Base-by-base conservation (phyloP, 2,888 invertebrate genomes). In the Cephalotes varians region DNA sequence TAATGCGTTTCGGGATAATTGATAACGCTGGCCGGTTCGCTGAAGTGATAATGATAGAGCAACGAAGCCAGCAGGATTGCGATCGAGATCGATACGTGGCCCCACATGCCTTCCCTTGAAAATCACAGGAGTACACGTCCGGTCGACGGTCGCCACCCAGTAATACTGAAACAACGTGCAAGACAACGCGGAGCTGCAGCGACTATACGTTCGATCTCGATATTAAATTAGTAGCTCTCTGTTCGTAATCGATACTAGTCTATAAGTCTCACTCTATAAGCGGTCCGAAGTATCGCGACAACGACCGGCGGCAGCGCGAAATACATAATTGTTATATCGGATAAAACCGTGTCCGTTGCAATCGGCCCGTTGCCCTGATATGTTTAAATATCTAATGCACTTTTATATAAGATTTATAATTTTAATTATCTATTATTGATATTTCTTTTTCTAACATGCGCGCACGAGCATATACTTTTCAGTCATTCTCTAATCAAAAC, bases 171-270 rank as follows among this genome's bases (percentile, higher is more conserved):
- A 84, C 81, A 77, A 81, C 76, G 28, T 69, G 72, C 81, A 79
- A 76, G 76, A 65, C 80, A 76, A 64, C 34, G 56, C 47, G 86
- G 77, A 77, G 82, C 83, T 86, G 83, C 74, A 62, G 51, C 64
- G 49, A 72, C 81, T 72, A 60, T 80, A 74, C 81, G 65, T 86
- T 90, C 90, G 90, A 91, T 92, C 91, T 88, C 90, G 91, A 93
- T 93, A 94, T 93, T 93, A 90, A 92, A 94, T 94, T 94, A 94
- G 92, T 65, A 83, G 84, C 56, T 71, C 54, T 67, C 65, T 54
- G 47, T 77, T 69, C n/a, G 72, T 56, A 82, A 89, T 89, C 89
- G 77, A 89, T 90, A 88, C 51, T 37, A 44, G 73, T 81, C 84
- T 80, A 58, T 34, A 80, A 65, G 76, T 65, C 49, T 40, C 10